A percentile compares a stretch with the other conserved stretches of the same genome.
These are phyloP conservation scores for Diplosoma virens DNA, from an alignment of 23 tunicate genomes.

Conservation along the genomic window DNA sequence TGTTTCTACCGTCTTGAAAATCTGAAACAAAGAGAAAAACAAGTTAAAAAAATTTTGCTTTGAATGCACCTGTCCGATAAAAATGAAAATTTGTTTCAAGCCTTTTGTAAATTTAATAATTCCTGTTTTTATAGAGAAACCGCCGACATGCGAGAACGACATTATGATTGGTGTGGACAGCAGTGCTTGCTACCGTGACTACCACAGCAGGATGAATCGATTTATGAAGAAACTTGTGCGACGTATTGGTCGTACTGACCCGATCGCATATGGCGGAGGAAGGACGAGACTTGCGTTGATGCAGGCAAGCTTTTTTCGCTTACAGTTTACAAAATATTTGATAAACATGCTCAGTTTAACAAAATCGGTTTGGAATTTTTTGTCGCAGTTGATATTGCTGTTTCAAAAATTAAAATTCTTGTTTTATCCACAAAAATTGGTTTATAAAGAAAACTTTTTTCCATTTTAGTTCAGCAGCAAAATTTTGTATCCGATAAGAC, in stretches of 20 bases:
- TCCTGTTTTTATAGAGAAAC: background rate
- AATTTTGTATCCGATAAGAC: conserved; percentile 20
- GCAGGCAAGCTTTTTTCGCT: conserved; percentile 90
- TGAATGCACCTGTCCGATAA: too few species aligned
- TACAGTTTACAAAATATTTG: too few species aligned
- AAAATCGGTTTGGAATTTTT: too few species aligned
- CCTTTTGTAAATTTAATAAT: background rate
- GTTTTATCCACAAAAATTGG: too few species aligned
- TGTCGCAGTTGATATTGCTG: too few species aligned
- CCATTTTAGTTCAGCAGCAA: conserved; percentile 85
- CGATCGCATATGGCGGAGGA: conserved; percentile 55
- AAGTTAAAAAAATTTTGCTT: too few species aligned
- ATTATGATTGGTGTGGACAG: conserved; percentile 75
- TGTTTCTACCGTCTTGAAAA: too few species aligned
- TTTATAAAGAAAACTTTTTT: too few species aligned
- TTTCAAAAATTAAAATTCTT: too few species aligned
- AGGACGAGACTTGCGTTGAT: conserved; percentile 68
- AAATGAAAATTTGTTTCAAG: background rate
- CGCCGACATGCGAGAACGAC: conserved; percentile 62
- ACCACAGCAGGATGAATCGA: conserved; percentile 66
- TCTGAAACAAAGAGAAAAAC: too few species aligned
- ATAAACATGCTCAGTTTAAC: too few species aligned
- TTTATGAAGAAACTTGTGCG: conserved; percentile 60
- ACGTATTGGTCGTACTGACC: conserved; percentile 28
- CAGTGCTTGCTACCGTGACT: conserved; percentile 91